These are phyloP conservation scores for Gymnocephalus cernua DNA, from an alignment of 2,113 vertebrate genomes.

Conservation along the genomic window DNA sequence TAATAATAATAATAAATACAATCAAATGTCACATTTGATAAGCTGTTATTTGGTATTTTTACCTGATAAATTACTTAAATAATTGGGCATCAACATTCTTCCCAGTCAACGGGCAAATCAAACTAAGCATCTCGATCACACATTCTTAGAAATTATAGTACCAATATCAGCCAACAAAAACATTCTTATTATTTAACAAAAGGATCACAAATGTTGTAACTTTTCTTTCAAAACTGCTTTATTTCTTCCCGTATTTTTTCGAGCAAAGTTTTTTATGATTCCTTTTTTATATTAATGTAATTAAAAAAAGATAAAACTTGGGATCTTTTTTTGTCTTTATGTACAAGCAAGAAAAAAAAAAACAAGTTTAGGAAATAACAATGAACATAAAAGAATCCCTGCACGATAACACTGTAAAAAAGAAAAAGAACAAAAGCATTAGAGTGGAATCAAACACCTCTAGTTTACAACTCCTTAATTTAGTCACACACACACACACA, in stretches of 20 bases:
- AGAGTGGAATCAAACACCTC: constrained; percentile 41
- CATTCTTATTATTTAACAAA: not conserved
- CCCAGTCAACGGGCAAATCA: not conserved
- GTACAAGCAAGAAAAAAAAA: constrained; percentile 73
- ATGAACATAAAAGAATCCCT: constrained; percentile 66
- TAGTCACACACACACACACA: constrained; percentile 29
- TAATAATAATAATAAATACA: too few relatives aligned
- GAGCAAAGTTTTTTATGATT: constrained; percentile 63
- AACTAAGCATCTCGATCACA: not conserved
- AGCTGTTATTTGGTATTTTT: not conserved
- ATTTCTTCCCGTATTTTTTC: constrained; percentile 72
- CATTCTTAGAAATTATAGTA: not conserved
- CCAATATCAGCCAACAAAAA: not conserved
- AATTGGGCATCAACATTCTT: too few relatives aligned
- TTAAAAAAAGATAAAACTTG: constrained; percentile 83
- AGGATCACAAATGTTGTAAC: not conserved
- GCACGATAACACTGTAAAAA: constrained; percentile 71
- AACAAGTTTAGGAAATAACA: constrained; percentile 53
- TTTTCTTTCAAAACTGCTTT: constrained; percentile 78
- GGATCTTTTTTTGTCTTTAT: constrained; percentile 65
- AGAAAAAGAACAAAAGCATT: constrained; percentile 37
- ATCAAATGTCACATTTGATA: not conserved
- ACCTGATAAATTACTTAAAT: too few relatives aligned
- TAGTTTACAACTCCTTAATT: constrained; percentile 36
- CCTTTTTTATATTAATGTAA: constrained; percentile 76